Conservation (phyloP, 23 tunicate species). For the Halocynthia aurantium region DNA sequence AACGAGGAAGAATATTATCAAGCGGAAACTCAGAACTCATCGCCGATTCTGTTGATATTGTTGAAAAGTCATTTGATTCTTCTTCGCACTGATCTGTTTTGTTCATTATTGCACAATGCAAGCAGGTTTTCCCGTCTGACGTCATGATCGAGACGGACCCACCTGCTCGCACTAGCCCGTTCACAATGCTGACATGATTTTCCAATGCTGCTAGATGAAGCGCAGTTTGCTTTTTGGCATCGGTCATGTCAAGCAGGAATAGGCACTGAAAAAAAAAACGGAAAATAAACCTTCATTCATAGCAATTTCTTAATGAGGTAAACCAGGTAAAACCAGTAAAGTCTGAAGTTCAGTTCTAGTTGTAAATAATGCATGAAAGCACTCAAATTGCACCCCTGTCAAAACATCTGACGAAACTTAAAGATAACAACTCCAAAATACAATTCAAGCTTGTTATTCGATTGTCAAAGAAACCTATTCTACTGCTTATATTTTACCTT, state of each 20-base stretch:
- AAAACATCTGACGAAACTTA: too few species aligned
- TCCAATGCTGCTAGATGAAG: constrained; percentile 20
- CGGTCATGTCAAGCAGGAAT: neutral
- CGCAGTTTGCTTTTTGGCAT: neutral
- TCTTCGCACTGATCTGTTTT: too few species aligned
- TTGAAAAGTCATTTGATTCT: too few species aligned
- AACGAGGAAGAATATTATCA: too few species aligned
- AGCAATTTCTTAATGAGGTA: too few species aligned
- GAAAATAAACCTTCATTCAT: neutral
- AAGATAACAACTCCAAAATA: too few species aligned
- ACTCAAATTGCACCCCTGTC: too few species aligned
- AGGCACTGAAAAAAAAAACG: neutral
- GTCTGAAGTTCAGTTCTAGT: neutral
- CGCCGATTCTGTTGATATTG: too few species aligned
- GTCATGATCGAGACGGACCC: neutral
- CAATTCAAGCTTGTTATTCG: too few species aligned
- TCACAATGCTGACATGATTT: neutral
- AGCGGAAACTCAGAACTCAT: too few species aligned
- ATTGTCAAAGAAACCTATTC: too few species aligned
- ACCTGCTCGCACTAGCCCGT: neutral
- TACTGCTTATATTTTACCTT: neutral
- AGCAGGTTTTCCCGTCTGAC: constrained; percentile 1
- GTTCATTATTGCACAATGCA: neutral
- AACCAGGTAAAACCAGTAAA: neutral
- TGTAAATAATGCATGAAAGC: neutral